Evolutionary conservation across 2,888 invertebrate species (phyloP), one percentile per base, ranked within the genome.

Genomic region (Sceliomorpha sp.): DNA sequence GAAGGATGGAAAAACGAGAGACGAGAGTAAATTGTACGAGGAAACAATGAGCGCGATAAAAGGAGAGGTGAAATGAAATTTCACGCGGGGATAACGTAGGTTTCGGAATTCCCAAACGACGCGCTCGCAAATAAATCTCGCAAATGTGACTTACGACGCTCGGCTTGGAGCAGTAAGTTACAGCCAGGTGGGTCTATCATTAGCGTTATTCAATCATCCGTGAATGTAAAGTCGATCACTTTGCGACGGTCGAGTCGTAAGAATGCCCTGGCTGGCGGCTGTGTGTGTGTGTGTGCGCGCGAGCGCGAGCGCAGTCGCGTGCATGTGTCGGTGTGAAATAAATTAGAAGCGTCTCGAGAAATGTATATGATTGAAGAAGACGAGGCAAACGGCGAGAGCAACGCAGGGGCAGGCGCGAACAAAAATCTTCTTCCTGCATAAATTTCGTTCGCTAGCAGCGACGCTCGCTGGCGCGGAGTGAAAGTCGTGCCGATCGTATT

Each of bases 171-270:
- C n/a, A n/a, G n/a, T n/a, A 58, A 74, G 75, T 75, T 78, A 77
- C 74, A 70, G 70, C 72, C 53, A 60, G 66, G 73, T 59, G 70
- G 75, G 77, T n/a, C 72, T 80, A 76, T 80, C 78, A 79, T 80
- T 79, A 80, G 72, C 76, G 79, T 80, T 81, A 78, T 81, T 80
- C 79, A 78, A 80, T 80, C 80, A 80, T 80, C 42, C 13, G 10
- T 4, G n/a, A 48, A 37, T 29, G 60, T 48, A 56, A 56, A n/a
- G 10, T 32, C 42, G 48, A 59, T 59, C 37, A 27, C 39, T 31
- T 14, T 34, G 39, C 47, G 24, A 37, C n/a, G n/a, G n/a, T n/a
- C n/a, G n/a, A n/a, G n/a, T n/a, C n/a, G n/a, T n/a, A n/a, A n/a
- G n/a, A n/a, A n/a, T n/a, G n/a, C n/a, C n/a, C n/a, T n/a, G n/a